A percentile compares a stretch with the other conserved stretches of the same genome.
Evolutionary conservation across 2,888 invertebrate genomes (phyloP).

Genomic region (Amitus sp.): DNA sequence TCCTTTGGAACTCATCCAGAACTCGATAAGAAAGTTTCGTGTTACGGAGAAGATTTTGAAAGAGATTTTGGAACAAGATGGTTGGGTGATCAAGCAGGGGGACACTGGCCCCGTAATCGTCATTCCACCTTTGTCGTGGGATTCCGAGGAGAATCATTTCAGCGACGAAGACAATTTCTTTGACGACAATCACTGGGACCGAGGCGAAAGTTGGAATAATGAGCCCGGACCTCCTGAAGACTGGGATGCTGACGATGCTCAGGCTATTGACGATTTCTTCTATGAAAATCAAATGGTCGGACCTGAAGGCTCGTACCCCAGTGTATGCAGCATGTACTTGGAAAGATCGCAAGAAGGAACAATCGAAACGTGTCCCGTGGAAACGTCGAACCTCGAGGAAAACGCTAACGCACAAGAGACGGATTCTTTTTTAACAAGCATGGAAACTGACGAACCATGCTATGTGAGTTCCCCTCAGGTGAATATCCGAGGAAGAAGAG

Average conservation of each 20-base stretch:
- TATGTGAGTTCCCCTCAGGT: too few species aligned
- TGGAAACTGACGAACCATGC: too few species aligned
- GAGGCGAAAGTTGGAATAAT: conserved; percentile 30
- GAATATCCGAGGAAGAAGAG: background rate
- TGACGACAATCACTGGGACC: conserved; percentile 3
- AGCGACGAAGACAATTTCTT: conserved; percentile 10
- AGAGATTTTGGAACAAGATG: conserved; percentile 48
- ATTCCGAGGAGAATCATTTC: conserved; percentile 32
- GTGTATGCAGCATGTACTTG: conserved; percentile 47
- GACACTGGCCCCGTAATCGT: conserved; percentile 45
- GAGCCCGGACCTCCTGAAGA: conserved; percentile 35
- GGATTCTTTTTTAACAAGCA: background rate
- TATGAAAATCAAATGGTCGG: too few species aligned
- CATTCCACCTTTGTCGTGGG: conserved; percentile 41
- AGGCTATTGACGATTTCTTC: too few species aligned
- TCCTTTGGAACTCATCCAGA: conserved; percentile 57
- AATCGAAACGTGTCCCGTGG: background rate
- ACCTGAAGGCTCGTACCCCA: conserved; percentile 22
- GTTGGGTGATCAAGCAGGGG: conserved; percentile 46
- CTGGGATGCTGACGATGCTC: conserved; percentile 37
- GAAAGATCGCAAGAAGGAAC: conserved; percentile 42
- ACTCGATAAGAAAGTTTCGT: conserved; percentile 39
- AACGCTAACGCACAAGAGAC: background rate
- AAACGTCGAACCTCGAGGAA: background rate
- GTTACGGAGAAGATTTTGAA: conserved; percentile 43